These are phyloP conservation scores for Dipodomys ordii DNA, from an alignment of 2,113 vertebrate genomes.

Conservation along the genomic window DNA sequence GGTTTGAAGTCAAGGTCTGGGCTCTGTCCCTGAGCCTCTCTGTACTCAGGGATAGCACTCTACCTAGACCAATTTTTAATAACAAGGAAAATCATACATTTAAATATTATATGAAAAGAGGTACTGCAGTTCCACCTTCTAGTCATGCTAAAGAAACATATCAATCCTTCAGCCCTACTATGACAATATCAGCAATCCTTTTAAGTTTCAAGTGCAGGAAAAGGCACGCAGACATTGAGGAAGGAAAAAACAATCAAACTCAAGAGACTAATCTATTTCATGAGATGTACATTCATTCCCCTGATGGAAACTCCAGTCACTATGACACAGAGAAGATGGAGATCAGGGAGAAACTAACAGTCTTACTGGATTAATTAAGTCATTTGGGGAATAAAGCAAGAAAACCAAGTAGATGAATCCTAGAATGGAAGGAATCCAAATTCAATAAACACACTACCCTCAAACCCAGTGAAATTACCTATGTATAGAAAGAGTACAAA, in stretches of 20 bases:
- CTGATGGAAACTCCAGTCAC: neutral
- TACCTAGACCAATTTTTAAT: neutral
- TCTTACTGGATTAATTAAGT: neutral
- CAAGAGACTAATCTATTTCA: neutral
- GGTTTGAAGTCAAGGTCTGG: too few species aligned
- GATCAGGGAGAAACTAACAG: neutral
- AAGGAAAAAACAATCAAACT: neutral
- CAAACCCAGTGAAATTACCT: neutral
- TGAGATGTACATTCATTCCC: neutral
- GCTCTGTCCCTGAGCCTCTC: too few species aligned
- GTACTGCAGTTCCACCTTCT: neutral
- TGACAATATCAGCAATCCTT: constrained; percentile 34
- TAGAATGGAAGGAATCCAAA: neutral
- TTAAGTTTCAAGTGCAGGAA: constrained; percentile 28
- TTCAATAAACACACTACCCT: neutral
- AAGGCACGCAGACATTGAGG: neutral
- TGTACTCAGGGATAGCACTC: too few species aligned
- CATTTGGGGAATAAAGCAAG: neutral
- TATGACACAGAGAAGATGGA: neutral
- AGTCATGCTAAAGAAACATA: neutral
- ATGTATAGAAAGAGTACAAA: neutral
- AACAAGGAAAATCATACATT: constrained; percentile 10
- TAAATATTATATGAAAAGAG: constrained; percentile 4
- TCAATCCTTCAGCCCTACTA: neutral
- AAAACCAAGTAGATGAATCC: constrained; percentile 8